Percentiles rank a stretch among this genome's conserved stretches.
Conservation (phyloP, 2,797 vertebrate species). For the Toxotes lorentzi region DNA sequence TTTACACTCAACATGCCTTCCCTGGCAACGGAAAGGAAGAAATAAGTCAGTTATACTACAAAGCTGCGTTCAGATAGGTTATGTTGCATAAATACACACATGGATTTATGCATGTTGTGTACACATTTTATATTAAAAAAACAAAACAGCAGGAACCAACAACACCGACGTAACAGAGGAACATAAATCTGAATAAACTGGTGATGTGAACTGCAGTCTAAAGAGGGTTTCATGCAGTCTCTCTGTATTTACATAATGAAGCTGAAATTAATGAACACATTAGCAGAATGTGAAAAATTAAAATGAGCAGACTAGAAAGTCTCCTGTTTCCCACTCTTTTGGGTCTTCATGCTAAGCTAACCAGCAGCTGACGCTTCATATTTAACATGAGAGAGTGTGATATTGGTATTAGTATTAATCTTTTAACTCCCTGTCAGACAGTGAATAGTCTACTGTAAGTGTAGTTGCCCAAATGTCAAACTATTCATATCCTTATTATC, state of each 20-base stretch:
- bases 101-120: neutral
- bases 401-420: no score
- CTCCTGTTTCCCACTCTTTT: no score
- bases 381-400: no score
- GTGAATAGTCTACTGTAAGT: neutral
- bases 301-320: no score
- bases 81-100: neutral
- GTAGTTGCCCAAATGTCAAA: no score
- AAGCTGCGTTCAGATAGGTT: neutral
- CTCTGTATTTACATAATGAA: constrained; percentile 7
- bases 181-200: constrained; percentile 10
- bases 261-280: neutral
- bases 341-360: neutral
- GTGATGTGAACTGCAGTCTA: neutral
- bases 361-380: neutral
- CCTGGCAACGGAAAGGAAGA: constrained; percentile 2
- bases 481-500: neutral
- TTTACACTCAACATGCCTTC: constrained; percentile 18
- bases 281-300: neutral
- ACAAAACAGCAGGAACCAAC: neutral
- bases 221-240: neutral
- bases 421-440: neutral
- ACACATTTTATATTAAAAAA: constrained; percentile 10
- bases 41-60: constrained; percentile 25
- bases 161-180: constrained; percentile 2